Evolutionary conservation across 1,140 invertebrate species (phyloP).

Genomic region (Brachystomella parvula): DNA sequence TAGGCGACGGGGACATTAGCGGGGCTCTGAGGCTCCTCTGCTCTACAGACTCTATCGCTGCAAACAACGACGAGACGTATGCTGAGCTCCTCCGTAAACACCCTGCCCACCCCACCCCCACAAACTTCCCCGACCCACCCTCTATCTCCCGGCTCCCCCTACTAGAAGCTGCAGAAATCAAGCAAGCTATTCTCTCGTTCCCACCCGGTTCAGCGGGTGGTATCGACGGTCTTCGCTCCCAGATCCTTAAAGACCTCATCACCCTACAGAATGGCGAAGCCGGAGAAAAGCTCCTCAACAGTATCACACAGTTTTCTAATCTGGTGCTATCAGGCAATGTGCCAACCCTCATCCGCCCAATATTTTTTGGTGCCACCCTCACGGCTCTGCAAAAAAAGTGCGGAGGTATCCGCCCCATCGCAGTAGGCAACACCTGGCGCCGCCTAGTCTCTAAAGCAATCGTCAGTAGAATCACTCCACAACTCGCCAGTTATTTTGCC

Average conservation of each 20-base stretch:
- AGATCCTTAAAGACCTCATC: constrained; percentile 8
- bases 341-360: background rate
- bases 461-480: background rate
- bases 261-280: background rate
- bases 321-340: background rate
- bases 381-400: background rate
- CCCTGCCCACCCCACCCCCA: constrained; percentile 5
- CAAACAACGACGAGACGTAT: background rate
- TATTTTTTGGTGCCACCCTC: background rate
- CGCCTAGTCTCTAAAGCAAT: background rate
- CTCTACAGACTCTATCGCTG: constrained; percentile 13
- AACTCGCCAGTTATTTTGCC: background rate
- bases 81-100: constrained; percentile 1
- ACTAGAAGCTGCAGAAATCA: background rate
- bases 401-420: constrained; percentile 1
- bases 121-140: background rate
- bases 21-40: constrained; percentile 12
- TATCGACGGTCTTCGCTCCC: constrained; percentile 9
- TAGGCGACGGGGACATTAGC: constrained; percentile 8
- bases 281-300: background rate
- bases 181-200: background rate
- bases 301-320: background rate
- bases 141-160: background rate
- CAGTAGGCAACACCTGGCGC: background rate
- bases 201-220: constrained; percentile 3